Conservation (phyloP, 1,140 invertebrate species). For the Drosophila takahashii region DNA sequence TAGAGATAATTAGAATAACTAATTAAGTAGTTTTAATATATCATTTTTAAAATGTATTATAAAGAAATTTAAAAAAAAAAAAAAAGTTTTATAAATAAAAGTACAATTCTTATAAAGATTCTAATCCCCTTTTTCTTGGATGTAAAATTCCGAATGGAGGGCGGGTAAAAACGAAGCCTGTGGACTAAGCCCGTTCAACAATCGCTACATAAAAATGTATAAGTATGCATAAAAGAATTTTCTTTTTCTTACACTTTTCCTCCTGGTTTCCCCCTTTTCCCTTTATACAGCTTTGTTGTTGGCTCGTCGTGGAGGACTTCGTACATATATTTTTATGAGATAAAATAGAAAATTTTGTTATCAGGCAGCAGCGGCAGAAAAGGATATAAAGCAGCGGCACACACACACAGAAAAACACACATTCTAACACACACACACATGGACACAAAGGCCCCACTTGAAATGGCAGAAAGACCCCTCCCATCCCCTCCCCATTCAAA, state of each 20-base stretch:
- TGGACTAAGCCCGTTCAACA: conserved; percentile 32
- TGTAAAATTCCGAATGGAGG: not conserved
- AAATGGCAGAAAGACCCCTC: conserved; percentile 59
- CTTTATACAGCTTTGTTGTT: conserved; percentile 1
- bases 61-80: not conserved
- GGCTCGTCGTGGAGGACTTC: conserved; percentile 15
- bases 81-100: no score
- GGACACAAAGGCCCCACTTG: conserved; percentile 62
- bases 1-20: no score
- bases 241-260: conserved; percentile 45
- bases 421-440: conserved; percentile 43
- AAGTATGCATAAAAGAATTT: conserved; percentile 62
- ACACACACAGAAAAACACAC: conserved; percentile 24
- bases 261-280: not conserved
- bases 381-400: conserved; percentile 77
- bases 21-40: no score
- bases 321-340: conserved; percentile 82
- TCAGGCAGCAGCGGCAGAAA: conserved; percentile 79
- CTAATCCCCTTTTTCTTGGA: conserved; percentile 2
- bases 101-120: not conserved
- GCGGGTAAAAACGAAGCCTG: conserved; percentile 2
- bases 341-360: conserved; percentile 84
- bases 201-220: conserved; percentile 56
- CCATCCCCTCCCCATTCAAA: not conserved
- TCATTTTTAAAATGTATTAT: no score